Percentiles rank a stretch among this genome's conserved stretches.
phyloP scores from a whole-genome alignment of 2,113 vertebrate species.

The Tragelaphus strepsiceros region DNA sequence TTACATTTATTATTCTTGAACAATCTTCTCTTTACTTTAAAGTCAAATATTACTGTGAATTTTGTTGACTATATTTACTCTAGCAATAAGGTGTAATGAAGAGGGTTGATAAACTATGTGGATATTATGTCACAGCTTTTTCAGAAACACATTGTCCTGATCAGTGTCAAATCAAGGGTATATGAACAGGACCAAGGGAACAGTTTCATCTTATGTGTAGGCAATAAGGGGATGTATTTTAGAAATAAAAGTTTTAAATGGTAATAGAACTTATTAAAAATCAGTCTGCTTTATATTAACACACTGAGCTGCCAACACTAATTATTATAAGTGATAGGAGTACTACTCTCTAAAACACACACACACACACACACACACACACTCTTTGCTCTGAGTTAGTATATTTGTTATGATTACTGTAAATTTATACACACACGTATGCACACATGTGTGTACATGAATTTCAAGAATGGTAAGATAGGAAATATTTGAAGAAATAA shows the following conservation, averaged over 20 bases:
- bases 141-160: not conserved
- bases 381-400: not conserved
- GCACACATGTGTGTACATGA: fast-evolving
- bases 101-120: not conserved
- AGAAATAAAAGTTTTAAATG: not conserved
- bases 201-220: not conserved
- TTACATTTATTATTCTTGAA: not conserved
- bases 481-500: not conserved
- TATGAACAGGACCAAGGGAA: not conserved
- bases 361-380: not conserved
- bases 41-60: not conserved
- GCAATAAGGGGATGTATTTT: not conserved
- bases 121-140: not conserved
- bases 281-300: not conserved
- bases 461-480: not conserved
- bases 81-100: not conserved
- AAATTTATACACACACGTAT: not conserved
- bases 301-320: not conserved
- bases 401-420: not conserved
- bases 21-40: not conserved
- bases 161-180: not conserved
- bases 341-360: not conserved
- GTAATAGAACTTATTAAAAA: not conserved
- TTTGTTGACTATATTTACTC: not conserved
- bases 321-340: not conserved